Evolutionary conservation across 30 jellyfish, hydroid and myxozoan genomes (phyloP), one percentile per base, ranked within the genome.

Genomic region (Cassiopea xamachana): DNA sequence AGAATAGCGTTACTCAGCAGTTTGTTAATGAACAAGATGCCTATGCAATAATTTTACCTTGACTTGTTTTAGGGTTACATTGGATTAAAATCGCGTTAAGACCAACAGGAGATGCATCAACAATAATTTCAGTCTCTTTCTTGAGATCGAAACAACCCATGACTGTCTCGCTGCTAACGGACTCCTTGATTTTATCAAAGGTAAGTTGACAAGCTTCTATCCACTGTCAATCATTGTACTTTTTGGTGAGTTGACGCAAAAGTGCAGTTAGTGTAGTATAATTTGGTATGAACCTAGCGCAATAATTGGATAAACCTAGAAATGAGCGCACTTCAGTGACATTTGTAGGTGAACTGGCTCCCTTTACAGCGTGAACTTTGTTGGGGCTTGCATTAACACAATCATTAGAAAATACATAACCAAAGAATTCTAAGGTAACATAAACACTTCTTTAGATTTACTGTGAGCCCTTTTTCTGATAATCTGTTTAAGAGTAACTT

Each of bases 31-130:
- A 55, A 62, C 88, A 43, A 17, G 80, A 45, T 7, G 93, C 79
- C 50, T 85, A 85, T 3, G 93, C 88, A 13, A 85, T 44, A n/a
- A 85, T 46, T 55, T 55, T 6, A 55, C 64, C 64, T 55, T 55
- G 64, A 55, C 64, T 10, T 55, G 64, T 2, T 55, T 75, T 48
- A 45, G 14, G 73, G 60, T 44, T 6, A 48, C 46, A 9, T 83
- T 83, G 92, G 27, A 70, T 48, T 12, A 83, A 43, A 43, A 83
- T 71, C 45, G 92, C 92, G 3, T 51, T 14, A 44, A 87, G 27
- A 8, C 94, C 94, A 59, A 87, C 82, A 3, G 90, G 84, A 49
- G 75, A 49, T 59, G 94, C 90, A 78, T 87, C 84, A 12, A 86
- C 79, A 13, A 50, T 17, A 14, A 87, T 55, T 45, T 9, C 27